Evolutionary conservation across 1,140 invertebrate species (phyloP).

Genomic region (Solenopsis fugax): DNA sequence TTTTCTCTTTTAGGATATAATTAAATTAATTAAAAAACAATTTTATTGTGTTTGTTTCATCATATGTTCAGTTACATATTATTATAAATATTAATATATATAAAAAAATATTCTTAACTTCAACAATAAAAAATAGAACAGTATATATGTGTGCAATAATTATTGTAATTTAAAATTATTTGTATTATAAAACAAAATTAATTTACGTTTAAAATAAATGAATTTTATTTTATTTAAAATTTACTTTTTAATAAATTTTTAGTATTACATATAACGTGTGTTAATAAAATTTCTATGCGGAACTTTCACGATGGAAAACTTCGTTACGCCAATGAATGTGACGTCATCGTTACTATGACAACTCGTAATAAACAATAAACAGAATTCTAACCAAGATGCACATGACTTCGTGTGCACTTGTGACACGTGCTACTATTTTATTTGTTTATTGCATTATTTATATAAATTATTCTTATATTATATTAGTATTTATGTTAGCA

Average conservation of each 20-base stretch:
- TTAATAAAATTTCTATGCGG: neutral
- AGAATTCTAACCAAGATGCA: constrained; percentile 61
- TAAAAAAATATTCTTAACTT: neutral
- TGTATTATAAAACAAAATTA: constrained; percentile 16
- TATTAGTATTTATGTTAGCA: neutral
- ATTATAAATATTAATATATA: neutral
- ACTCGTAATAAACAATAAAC: constrained; percentile 58
- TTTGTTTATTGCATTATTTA: constrained; percentile 21
- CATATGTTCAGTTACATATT: neutral
- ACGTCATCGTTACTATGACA: constrained; percentile 19
- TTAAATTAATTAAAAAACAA: constrained; percentile 14
- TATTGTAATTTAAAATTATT: neutral
- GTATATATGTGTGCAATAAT: neutral
- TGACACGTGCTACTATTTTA: neutral
- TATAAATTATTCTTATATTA: neutral
- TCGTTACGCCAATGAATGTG: constrained; percentile 6
- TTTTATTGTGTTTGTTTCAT: neutral
- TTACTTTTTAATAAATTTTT: constrained; percentile 5
- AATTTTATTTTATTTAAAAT: neutral
- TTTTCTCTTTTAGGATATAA: neutral
- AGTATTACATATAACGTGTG: neutral
- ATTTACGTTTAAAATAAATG: neutral
- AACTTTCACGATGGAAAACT: neutral
- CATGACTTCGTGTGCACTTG: neutral
- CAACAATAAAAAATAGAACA: neutral